These are phyloP conservation scores for Tapirus terrestris DNA, from an alignment of 2,113 vertebrate genomes.

Conservation along the genomic window DNA sequence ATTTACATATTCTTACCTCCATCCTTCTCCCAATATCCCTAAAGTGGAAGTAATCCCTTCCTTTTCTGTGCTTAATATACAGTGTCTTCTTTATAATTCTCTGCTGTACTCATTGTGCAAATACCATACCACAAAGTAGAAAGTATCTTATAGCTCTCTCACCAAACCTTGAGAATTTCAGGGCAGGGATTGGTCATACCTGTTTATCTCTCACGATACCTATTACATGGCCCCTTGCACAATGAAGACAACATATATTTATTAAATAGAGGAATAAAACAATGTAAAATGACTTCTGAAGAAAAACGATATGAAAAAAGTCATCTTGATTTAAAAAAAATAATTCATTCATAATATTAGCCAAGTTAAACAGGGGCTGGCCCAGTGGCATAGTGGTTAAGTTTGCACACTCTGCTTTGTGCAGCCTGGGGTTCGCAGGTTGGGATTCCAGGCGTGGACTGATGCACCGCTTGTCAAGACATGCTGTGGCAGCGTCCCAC, in stretches of 20 bases:
- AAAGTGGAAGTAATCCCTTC: background rate
- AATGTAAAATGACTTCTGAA: constrained; percentile 32
- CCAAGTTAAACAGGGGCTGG: background rate
- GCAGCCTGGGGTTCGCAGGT: too few species aligned
- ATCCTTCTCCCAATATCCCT: background rate
- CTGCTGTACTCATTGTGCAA: background rate
- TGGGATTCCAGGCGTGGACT: too few species aligned
- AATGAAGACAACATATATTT: constrained; percentile 14
- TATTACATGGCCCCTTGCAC: background rate
- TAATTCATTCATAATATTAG: background rate
- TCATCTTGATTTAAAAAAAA: background rate
- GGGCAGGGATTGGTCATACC: background rate
- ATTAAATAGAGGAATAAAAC: constrained; percentile 26
- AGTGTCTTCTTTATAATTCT: constrained; percentile 42
- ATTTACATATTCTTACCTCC: background rate
- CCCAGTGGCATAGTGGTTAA: too few species aligned
- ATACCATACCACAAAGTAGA: background rate
- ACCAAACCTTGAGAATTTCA: constrained; percentile 20
- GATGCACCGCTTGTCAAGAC: too few species aligned
- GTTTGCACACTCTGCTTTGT: too few species aligned
- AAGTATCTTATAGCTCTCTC: background rate
- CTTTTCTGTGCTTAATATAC: background rate
- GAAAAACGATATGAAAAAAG: background rate
- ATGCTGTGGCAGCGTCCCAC: too few species aligned
- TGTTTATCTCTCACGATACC: background rate